Evolutionary conservation across 2,113 vertebrate species (phyloP).

Genomic region (Hepsetus odoe): DNA sequence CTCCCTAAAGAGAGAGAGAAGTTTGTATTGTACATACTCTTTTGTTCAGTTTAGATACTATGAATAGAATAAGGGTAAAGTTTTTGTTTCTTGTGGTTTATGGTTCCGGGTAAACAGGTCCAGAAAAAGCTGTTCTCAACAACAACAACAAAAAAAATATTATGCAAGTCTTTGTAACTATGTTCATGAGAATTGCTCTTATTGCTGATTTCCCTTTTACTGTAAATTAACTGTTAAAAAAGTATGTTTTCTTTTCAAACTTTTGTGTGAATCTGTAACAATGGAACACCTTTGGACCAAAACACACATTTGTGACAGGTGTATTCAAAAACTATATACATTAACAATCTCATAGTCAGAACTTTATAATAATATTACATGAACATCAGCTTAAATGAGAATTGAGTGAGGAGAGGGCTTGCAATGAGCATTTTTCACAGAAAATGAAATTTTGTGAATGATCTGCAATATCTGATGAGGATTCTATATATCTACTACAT

Average conservation of each 20-base stretch:
- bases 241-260: not conserved
- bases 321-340: conserved; percentile 27
- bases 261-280: conserved; percentile 53
- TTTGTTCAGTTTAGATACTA: conserved; percentile 15
- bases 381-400: conserved; percentile 16
- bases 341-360: conserved; percentile 31
- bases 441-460: conserved; percentile 1
- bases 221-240: not conserved
- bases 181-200: not conserved
- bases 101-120: not conserved
- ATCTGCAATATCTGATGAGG: conserved; percentile 11
- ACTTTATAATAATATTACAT: conserved; percentile 31
- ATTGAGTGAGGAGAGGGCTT: no score
- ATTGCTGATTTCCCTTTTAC: not conserved
- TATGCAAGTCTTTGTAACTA: not conserved
- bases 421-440: no score
- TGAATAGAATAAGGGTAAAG: conserved; percentile 5
- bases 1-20: conserved; percentile 16
- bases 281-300: conserved; percentile 63
- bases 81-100: not conserved
- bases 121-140: not conserved
- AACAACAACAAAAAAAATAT: not conserved
- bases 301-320: conserved; percentile 1
- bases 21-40: conserved; percentile 20
- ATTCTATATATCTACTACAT: conserved; percentile 9